phyloP scores from a whole-genome alignment of 2,888 invertebrate genomes.

The Theretra japonica region DNA sequence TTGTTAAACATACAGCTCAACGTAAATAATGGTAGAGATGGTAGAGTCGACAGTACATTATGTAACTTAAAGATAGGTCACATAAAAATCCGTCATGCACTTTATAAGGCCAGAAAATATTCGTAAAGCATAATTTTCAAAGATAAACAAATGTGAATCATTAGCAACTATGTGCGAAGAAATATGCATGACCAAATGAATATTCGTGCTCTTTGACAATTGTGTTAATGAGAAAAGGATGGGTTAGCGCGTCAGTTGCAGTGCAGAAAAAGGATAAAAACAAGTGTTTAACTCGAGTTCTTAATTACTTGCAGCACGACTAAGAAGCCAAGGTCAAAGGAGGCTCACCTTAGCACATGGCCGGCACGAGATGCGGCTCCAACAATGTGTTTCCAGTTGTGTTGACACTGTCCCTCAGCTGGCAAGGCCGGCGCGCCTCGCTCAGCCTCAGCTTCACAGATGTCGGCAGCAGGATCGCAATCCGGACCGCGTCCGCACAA shows the following conservation, averaged over 20 bases:
- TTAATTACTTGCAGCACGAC: constrained; percentile 38
- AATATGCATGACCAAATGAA: constrained; percentile 32
- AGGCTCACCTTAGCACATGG: constrained; percentile 75
- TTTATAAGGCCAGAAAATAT: constrained; percentile 11
- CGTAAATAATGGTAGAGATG: neutral
- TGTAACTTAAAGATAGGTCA: constrained; percentile 19
- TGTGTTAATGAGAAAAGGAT: constrained; percentile 28
- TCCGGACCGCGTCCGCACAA: constrained; percentile 66
- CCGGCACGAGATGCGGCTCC: constrained; percentile 53
- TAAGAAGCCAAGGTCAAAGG: constrained; percentile 61
- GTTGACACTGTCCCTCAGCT: constrained; percentile 46
- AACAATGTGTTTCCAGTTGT: constrained; percentile 50
- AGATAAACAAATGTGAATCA: constrained; percentile 39
- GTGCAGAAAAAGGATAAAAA: constrained; percentile 30
- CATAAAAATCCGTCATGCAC: neutral
- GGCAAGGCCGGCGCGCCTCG: constrained; percentile 49
- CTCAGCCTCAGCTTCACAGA: constrained; percentile 65
- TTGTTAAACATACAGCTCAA: neutral
- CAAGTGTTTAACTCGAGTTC: constrained; percentile 30
- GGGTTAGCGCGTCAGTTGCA: constrained; percentile 13
- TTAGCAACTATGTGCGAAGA: constrained; percentile 41
- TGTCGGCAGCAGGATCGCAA: constrained; percentile 60
- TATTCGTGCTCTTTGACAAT: constrained; percentile 35
- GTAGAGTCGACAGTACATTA: constrained; percentile 18
- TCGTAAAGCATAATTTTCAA: neutral